These are phyloP conservation scores for Scaptodrosophila lebanonensis DNA, from an alignment of 1,140 invertebrate species.

Conservation along the genomic window DNA sequence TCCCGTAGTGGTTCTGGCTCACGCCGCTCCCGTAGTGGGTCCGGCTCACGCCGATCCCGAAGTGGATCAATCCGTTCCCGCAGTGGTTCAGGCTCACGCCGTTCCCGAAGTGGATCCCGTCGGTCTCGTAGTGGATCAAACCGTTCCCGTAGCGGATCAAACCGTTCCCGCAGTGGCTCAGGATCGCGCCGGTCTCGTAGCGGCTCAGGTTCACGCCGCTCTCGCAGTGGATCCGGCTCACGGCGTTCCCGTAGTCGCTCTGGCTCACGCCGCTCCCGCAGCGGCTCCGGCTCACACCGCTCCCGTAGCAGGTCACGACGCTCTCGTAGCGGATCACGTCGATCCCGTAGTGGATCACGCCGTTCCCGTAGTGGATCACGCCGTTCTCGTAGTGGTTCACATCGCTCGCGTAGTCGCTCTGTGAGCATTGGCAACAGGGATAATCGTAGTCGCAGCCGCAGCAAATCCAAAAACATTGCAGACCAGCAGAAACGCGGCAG, in stretches of 20 bases:
- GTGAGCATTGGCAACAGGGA: conserved; percentile 56
- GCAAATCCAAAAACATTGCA: conserved; percentile 30
- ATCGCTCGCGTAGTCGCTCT: conserved; percentile 69
- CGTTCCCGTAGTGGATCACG: conserved; percentile 75
- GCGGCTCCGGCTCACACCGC: conserved; percentile 67
- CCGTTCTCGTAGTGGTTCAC: conserved; percentile 74
- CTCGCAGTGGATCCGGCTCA: conserved; percentile 61
- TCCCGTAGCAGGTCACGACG: conserved; percentile 68
- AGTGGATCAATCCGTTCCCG: conserved; percentile 64
- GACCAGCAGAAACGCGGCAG: conserved; percentile 76
- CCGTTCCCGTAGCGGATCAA: conserved; percentile 28
- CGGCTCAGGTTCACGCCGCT: conserved; percentile 59
- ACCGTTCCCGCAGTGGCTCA: conserved; percentile 48
- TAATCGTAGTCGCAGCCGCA: conserved; percentile 20
- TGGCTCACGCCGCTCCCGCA: conserved; percentile 63
- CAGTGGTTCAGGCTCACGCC: conserved; percentile 59
- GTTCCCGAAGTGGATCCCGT: conserved; percentile 73
- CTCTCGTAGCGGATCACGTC: conserved; percentile 59
- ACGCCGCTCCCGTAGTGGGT: conserved; percentile 65
- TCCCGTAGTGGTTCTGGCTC: conserved; percentile 58
- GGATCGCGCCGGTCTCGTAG: conserved; percentile 75
- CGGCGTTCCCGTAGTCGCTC: conserved; percentile 65
- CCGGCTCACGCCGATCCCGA: conserved; percentile 66
- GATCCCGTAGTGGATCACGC: conserved; percentile 63
- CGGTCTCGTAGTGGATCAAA: conserved; percentile 68